Evolutionary conservation across 2,888 invertebrate genomes (phyloP).

Genomic region (Crematogaster levior): DNA sequence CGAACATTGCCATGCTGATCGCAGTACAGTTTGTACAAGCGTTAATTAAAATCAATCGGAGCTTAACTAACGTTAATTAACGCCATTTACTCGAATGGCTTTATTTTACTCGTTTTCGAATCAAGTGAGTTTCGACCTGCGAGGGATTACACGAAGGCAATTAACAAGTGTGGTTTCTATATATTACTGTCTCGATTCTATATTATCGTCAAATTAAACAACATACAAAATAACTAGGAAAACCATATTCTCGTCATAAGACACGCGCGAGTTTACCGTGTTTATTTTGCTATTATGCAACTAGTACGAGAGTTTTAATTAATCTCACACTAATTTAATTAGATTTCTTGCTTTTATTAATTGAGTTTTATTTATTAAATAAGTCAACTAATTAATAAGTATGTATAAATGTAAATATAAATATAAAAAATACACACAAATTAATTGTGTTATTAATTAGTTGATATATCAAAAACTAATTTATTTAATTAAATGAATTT

Average conservation of each 20-base stretch:
- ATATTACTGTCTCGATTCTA: not conserved
- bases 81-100: not conserved
- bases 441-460: no score
- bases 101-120: not conserved
- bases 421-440: no score
- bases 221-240: not conserved
- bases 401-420: no score
- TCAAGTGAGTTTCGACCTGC: not conserved
- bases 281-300: not conserved
- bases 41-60: constrained; percentile 10
- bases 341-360: not conserved
- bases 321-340: not conserved
- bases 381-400: not conserved
- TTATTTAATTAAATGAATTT: no score
- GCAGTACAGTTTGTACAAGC: not conserved
- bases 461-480: no score
- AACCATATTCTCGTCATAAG: not conserved
- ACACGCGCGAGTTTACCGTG: not conserved
- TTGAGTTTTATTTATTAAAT: no score
- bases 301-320: no score
- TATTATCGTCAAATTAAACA: not conserved
- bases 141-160: not conserved
- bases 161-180: not conserved
- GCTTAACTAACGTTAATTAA: not conserved
- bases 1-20: not conserved